A percentile compares a stretch with the other conserved stretches of the same genome.
phyloP scores from a whole-genome alignment of 2,888 invertebrate species.

The Drosophila histrio region DNA sequence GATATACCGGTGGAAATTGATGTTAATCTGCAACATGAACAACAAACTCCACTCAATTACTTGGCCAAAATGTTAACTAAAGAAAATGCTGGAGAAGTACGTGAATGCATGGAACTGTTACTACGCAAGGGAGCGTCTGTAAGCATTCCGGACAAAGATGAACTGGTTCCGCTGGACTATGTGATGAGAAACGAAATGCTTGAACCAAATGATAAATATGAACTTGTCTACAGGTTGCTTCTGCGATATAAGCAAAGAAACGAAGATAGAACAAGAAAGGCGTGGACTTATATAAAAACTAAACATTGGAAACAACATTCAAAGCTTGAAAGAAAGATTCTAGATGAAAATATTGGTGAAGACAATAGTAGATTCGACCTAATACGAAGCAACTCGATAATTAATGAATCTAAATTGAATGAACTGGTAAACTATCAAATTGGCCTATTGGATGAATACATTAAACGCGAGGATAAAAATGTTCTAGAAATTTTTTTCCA shows the following conservation, averaged over 20 bases:
- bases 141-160: background rate
- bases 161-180: background rate
- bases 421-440: background rate
- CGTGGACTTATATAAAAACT: background rate
- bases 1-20: background rate
- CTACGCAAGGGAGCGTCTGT: background rate
- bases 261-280: background rate
- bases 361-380: too few species aligned
- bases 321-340: background rate
- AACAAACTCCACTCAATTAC: conserved; percentile 7
- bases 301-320: background rate
- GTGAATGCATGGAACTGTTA: conserved; percentile 9
- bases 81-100: background rate
- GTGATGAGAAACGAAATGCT: background rate
- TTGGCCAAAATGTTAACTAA: conserved; percentile 1
- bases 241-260: background rate
- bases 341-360: too few species aligned
- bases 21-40: background rate
- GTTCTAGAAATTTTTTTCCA: background rate
- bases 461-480: background rate
- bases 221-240: conserved; percentile 1
- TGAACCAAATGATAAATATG: background rate
- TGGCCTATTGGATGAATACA: background rate
- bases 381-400: too few species aligned
- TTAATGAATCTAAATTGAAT: too few species aligned